A percentile compares a stretch with the other conserved stretches of the same genome.
Evolutionary conservation across 2,113 vertebrate species (phyloP).

Genomic region (Equus przewalskii): DNA sequence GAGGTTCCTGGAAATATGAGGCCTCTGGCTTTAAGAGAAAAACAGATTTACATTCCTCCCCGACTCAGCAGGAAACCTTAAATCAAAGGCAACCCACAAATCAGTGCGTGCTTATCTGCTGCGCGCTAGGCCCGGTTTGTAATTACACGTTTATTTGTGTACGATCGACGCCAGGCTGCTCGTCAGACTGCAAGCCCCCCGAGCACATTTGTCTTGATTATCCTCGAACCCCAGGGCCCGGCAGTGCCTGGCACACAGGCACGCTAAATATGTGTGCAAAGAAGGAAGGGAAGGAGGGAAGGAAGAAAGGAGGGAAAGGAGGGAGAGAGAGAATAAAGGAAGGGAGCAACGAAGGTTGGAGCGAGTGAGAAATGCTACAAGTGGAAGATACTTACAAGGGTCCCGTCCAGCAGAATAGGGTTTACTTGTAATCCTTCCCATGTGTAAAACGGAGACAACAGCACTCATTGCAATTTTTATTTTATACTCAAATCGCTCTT

Average conservation of each 20-base stretch:
- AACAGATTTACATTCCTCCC: background rate
- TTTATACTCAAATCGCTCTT: background rate
- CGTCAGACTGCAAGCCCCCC: background rate
- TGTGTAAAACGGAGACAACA: background rate
- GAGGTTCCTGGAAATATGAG: background rate
- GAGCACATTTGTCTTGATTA: background rate
- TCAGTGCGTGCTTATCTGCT: background rate
- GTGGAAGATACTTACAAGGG: background rate
- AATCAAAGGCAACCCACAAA: constrained; percentile 23
- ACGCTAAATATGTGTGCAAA: background rate
- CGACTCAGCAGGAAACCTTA: constrained; percentile 35
- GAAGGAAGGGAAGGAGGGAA: background rate
- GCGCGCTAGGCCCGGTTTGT: background rate
- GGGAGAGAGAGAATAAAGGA: background rate
- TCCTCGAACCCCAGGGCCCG: too few relatives aligned
- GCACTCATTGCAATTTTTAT: background rate
- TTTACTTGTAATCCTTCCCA: background rate
- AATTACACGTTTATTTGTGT: background rate
- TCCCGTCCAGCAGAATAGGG: background rate
- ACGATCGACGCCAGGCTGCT: background rate
- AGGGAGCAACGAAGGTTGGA: background rate
- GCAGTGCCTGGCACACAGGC: background rate
- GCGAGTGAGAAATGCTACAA: background rate
- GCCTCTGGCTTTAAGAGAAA: background rate
- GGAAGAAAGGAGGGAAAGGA: background rate